These are phyloP conservation scores for Rutpela maculata DNA, from an alignment of 2,888 invertebrate species.

Conservation along the genomic window DNA sequence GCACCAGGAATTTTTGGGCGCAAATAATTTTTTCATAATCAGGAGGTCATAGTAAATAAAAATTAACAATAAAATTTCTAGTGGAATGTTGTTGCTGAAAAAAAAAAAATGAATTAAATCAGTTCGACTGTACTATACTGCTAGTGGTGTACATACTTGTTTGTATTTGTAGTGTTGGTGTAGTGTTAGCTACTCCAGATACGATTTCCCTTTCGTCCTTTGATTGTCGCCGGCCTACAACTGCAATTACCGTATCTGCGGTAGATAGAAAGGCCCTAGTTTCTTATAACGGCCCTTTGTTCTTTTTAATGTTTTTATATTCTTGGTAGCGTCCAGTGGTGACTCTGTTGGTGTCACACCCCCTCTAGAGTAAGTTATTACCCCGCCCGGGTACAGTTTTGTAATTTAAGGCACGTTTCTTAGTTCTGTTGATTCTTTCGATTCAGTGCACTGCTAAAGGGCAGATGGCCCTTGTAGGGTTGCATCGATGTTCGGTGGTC, in stretches of 20 bases:
- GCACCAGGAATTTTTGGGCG: no score
- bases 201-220: background rate
- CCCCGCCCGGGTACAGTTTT: conserved; percentile 4
- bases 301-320: conserved; percentile 18
- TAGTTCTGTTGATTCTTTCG: conserved; percentile 5
- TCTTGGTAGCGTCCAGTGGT: conserved; percentile 1
- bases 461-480: conserved; percentile 13
- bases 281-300: conserved; percentile 19
- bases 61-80: no score
- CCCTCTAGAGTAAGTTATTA: conserved; percentile 36
- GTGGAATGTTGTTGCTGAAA: no score
- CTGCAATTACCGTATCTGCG: conserved; percentile 27
- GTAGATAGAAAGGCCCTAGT: conserved; percentile 17
- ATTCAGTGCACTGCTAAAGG: background rate
- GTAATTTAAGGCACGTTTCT: conserved; percentile 30
- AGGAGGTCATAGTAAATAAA: no score
- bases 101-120: no score
- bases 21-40: no score
- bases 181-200: background rate
- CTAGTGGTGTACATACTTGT: no score
- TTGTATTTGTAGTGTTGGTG: no score
- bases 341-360: conserved; percentile 23
- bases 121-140: no score
- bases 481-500: background rate
- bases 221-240: conserved; percentile 7